Base-by-base conservation (phyloP, 2,888 invertebrate genomes). In the Mythimna impura region DNA sequence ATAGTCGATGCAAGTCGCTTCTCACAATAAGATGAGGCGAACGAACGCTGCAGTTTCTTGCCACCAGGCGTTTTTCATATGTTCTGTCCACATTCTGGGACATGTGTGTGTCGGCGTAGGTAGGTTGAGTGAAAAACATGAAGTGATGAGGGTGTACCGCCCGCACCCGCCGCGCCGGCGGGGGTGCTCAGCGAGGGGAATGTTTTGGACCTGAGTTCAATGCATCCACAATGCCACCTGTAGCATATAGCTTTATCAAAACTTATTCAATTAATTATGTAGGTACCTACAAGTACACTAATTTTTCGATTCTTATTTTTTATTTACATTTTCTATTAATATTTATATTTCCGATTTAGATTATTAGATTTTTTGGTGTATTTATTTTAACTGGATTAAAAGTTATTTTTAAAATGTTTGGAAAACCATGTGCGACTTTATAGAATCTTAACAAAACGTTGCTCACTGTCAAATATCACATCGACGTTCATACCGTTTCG, bases 161-260 rank as follows among this genome's bases (percentile, higher is more conserved):
- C 83, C 87, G 86, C 81, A 67, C 76, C 80, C 77, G 54, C 70
- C 80, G 63, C 73, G 55, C 76, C 57, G 77, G 71, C 62, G 79
- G 84, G 84, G 77, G 85, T 80, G 80, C 85, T 76, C 83, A 84
- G 80, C 76, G 86, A 84, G 89, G 91, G 90, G 90, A 89, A 89
- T 90, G 91, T 92, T 94, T 92, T 88, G 89, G 89, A 88, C 86
- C 83, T 68, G 92, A 90, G 93, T 94, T 94, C 93, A 94, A 91
- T 89, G 94, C 90, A 92, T 93, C 89, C 81, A 47, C 82, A 74
- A 86, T 87, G 86, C 91, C 92, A 80, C 80, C 81, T 81, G 82
- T 82, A 78, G 78, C 65, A 60, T 66, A 63, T 57, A 55, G 36
- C 58, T 66, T 76, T 43, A 60, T n/a, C 12, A 55, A 80, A 57